phyloP scores from a whole-genome alignment of 2,797 vertebrate species.

The Epinephelus awoara region DNA sequence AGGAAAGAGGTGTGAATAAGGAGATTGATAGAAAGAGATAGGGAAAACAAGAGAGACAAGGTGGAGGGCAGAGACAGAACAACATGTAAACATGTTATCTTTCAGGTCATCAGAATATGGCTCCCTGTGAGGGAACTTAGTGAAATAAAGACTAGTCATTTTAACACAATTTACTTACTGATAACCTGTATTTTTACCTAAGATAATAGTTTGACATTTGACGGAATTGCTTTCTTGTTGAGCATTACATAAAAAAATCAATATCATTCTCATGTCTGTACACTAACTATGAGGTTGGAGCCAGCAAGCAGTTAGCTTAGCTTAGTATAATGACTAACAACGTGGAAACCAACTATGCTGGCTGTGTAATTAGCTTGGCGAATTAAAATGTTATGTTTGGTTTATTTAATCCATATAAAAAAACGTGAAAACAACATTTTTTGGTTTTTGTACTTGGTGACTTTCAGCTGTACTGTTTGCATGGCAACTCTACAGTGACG shows the following conservation, averaged over 20 bases:
- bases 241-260: neutral
- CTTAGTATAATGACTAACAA: neutral
- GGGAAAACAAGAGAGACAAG: neutral
- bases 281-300: neutral
- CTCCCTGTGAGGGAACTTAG: neutral
- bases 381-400: neutral
- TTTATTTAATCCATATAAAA: neutral
- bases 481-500: neutral
- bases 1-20: slow-evolving; percentile 19
- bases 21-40: neutral
- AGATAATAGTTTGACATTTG: neutral
- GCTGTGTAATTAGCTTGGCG: neutral
- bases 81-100: slow-evolving; percentile 1
- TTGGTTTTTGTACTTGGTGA: no score
- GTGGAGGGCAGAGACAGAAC: neutral
- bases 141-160: neutral
- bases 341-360: neutral
- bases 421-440: no score
- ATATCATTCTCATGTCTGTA: neutral
- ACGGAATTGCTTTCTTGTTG: neutral
- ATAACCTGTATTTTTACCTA: neutral
- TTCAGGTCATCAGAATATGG: neutral
- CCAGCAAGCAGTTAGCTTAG: neutral
- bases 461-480: neutral
- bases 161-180: neutral